Evolutionary conservation across 2,797 vertebrate species (phyloP).

Genomic region (Acrossocheilus wenchowensis): DNA sequence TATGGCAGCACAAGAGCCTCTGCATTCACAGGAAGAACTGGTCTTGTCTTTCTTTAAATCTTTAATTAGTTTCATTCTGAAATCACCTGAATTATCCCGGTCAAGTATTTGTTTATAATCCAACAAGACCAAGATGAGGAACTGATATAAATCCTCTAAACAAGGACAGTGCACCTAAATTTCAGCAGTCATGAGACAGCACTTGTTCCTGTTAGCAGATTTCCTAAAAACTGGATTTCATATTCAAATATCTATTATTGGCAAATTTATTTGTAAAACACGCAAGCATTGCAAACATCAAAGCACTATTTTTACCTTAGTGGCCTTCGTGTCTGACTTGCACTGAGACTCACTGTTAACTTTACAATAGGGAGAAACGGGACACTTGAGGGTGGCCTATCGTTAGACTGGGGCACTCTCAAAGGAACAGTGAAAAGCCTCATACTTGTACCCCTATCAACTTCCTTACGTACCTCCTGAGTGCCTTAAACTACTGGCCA

Average conservation of each 20-base stretch:
- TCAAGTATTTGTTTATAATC: not conserved
- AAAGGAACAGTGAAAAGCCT: constrained; percentile 54
- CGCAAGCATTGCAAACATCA: not conserved
- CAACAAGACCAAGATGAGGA: not conserved
- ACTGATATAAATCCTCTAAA: not conserved
- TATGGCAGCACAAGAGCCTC: not conserved
- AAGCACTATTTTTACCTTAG: not conserved
- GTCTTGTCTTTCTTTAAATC: not conserved
- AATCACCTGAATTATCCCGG: not conserved
- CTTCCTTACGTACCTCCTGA: constrained; percentile 36
- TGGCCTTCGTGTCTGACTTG: constrained; percentile 25
- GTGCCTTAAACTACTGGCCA: constrained; percentile 37
- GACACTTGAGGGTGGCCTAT: constrained; percentile 56
- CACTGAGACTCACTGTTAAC: constrained; percentile 45
- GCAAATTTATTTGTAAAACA: not conserved
- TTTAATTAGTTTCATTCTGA: not conserved
- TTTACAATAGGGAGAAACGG: constrained; percentile 54
- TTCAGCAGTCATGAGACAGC: constrained; percentile 22
- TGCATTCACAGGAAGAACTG: not conserved
- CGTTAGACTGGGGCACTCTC: constrained; percentile 40
- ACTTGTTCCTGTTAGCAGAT: constrained; percentile 41
- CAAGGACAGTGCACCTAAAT: not conserved
- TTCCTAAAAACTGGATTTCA: constrained; percentile 9
- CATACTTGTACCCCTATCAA: constrained; percentile 39
- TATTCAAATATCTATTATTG: not conserved